A percentile compares a stretch with the other conserved stretches of the same genome.
Conservation (phyloP, 2,113 vertebrate species). For the Lophura nycthemera region DNA sequence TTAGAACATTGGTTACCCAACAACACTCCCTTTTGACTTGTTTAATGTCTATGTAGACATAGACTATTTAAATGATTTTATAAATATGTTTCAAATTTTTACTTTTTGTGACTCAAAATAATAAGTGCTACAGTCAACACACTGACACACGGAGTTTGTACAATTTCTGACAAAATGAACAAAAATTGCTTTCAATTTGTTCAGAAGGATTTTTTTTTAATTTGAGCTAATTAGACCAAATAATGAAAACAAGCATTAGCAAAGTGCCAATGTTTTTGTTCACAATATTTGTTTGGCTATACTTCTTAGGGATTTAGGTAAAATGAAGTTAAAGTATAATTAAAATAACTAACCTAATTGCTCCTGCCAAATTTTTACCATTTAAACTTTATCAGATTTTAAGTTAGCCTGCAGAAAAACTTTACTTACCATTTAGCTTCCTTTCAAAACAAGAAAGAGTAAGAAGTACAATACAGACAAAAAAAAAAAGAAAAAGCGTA, state of each 20-base stretch:
- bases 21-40: neutral
- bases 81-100: conserved; percentile 33
- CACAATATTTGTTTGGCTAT: conserved; percentile 6
- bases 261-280: conserved; percentile 46
- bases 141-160: neutral
- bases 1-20: neutral
- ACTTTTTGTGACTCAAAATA: conserved; percentile 23
- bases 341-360: conserved; percentile 47
- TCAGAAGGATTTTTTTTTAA: conserved; percentile 35
- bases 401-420: neutral
- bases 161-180: conserved; percentile 7
- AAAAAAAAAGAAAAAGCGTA: neutral
- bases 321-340: conserved; percentile 44
- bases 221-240: conserved; percentile 61
- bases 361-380: conserved; percentile 30
- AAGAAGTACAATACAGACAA: neutral
- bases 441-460: neutral
- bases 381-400: neutral
- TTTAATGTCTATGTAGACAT: neutral
- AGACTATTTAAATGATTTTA: neutral
- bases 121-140: conserved; percentile 22
- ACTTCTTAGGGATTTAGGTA: conserved; percentile 46
- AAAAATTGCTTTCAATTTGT: conserved; percentile 55
- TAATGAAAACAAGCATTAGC: conserved; percentile 46
- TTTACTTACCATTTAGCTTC: neutral